These are phyloP conservation scores for Cancer borealis DNA, from an alignment of 2,888 invertebrate genomes.

Conservation along the genomic window DNA sequence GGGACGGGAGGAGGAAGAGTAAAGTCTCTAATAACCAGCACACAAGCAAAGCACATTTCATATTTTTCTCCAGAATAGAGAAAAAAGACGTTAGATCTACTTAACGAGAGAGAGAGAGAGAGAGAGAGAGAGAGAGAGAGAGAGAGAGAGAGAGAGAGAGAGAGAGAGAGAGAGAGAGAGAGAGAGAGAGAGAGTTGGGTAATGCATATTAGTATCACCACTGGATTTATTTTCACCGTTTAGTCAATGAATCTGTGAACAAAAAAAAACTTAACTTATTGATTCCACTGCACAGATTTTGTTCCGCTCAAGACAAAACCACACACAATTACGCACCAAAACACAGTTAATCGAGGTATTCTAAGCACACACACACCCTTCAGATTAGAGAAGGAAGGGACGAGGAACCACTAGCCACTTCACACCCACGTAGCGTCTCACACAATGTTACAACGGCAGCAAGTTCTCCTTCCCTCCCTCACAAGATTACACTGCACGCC, in stretches of 20 bases:
- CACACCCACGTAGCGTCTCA: not conserved
- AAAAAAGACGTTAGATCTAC: not conserved
- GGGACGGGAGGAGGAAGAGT: not conserved
- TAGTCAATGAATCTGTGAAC: not conserved
- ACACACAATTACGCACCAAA: not conserved
- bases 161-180: constrained; percentile 48
- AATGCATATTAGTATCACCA: not conserved
- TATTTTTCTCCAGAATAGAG: too few species aligned
- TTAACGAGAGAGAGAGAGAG: constrained; percentile 17
- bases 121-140: constrained; percentile 49
- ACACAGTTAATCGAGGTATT: not conserved
- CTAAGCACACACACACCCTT: not conserved
- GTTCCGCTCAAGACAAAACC: not conserved
- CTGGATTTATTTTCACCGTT: not conserved
- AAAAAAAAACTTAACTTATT: not conserved
- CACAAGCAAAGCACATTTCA: not conserved
- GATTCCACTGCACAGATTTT: not conserved
- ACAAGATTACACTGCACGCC: not conserved
- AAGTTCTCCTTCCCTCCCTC: constrained; percentile 14
- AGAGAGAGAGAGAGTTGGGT: constrained; percentile 44
- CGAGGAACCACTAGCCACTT: not conserved
- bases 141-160: constrained; percentile 14
- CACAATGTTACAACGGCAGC: not conserved
- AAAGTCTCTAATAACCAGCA: not conserved
- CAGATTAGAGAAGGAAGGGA: not conserved